Percentiles rank a stretch among this genome's conserved stretches.
phyloP scores from a whole-genome alignment of 1,140 invertebrate genomes.

The Bactericera cockerelli region DNA sequence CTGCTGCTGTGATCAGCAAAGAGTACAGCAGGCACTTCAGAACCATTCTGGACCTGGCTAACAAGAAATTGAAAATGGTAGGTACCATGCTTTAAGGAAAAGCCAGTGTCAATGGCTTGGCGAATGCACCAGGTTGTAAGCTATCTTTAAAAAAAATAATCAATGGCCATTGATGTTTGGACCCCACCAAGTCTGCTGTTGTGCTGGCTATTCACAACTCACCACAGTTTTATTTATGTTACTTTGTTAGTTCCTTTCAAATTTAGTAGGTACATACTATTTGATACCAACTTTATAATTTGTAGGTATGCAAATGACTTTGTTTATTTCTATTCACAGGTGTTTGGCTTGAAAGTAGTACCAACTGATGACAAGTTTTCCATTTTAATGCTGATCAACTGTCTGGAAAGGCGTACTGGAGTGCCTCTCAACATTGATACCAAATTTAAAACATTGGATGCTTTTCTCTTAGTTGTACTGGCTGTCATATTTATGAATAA shows the following conservation, averaged over 20 bases:
- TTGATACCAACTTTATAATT: too few species aligned
- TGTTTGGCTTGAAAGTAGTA: slow-evolving; percentile 1
- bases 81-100: too few species aligned
- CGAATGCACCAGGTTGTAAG: background rate
- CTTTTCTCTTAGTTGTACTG: background rate
- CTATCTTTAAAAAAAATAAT: background rate
- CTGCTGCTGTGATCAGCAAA: background rate
- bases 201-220: too few species aligned
- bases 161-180: too few species aligned
- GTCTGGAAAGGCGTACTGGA: background rate
- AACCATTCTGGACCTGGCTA: background rate
- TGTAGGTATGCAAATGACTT: too few species aligned
- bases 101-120: too few species aligned
- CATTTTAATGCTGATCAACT: background rate
- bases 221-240: too few species aligned
- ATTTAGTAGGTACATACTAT: too few species aligned
- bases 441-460: background rate
- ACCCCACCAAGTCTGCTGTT: too few species aligned
- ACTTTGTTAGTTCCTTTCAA: too few species aligned
- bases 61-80: slow-evolving; percentile 4
- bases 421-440: background rate
- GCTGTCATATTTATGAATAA: slow-evolving; percentile 7
- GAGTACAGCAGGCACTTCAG: background rate
- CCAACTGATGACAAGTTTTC: background rate
- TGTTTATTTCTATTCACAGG: too few species aligned